Conservation (phyloP, 2,113 vertebrate genomes). For the Siniperca knerii region DNA sequence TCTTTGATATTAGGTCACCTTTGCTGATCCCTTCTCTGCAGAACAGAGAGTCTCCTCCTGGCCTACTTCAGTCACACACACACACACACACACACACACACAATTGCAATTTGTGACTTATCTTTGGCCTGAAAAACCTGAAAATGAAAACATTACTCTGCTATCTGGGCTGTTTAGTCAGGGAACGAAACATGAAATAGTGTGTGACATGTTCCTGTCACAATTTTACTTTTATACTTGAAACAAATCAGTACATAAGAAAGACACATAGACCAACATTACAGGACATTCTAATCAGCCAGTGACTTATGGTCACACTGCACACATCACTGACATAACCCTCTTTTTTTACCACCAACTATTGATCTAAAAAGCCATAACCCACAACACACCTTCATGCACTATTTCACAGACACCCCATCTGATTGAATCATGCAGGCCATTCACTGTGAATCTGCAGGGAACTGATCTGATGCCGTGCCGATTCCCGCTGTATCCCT, state of each 20-base stretch:
- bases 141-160: constrained; percentile 6
- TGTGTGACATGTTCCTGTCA: background rate
- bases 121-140: constrained; percentile 36
- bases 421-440: constrained; percentile 15
- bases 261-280: background rate
- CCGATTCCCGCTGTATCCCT: constrained; percentile 1
- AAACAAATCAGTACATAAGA: background rate
- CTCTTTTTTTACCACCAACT: constrained; percentile 2
- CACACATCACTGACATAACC: constrained; percentile 1
- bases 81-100: constrained; percentile 3
- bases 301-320: background rate
- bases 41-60: constrained; percentile 27
- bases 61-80: constrained; percentile 32
- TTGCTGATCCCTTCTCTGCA: background rate
- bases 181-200: background rate
- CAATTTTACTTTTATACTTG: background rate
- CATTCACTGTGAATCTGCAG: constrained; percentile 23
- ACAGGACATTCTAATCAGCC: background rate
- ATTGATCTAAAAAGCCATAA: constrained; percentile 34
- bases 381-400: constrained; percentile 42
- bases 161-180: background rate
- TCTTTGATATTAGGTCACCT: constrained; percentile 47
- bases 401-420: constrained; percentile 36
- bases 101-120: constrained; percentile 2
- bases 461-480: constrained; percentile 15